Evolutionary conservation across 37 sponge, comb jelly and placozoan species (phyloP), one percentile per base, ranked within the genome.

Genomic region (Theonella swinhoei): DNA sequence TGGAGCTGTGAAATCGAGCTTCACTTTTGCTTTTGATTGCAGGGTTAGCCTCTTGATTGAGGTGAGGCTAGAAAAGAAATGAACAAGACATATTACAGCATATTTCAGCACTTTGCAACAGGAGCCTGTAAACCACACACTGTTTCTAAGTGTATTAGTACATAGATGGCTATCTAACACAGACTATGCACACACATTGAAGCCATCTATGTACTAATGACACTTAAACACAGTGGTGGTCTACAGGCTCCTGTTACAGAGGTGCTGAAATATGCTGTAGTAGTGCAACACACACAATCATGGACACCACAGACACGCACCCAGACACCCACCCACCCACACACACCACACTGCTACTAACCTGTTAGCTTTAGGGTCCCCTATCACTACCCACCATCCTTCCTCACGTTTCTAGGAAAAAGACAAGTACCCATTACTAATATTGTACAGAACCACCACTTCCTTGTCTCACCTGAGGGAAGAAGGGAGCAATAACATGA

Each of bases 361-460:
- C 96, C 77, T 95, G 90, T 98, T 98, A 1, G 85, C 79, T 34
- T 91, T 91, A n/a, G 94, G 78, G 59, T 99, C 95, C 5, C 99
- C 99, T 60, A 99, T 81, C 0, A 99, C 99, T 39, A 99, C 73
- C 99, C 99, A 99, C 99, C 99, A 99, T 14, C 99, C 99, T 72
- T 99, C 99, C 64, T 99, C 97, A 1, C 97, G 91, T 87, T 95
- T 96, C 81, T 93, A 72, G 1, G 31, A 28, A 31, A 19, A 14
- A 39, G 11, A 62, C 22, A 66, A 25, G 28, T 66, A 66, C 26
- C 20, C 14, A 24, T 58, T 58, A 19, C 60, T 58, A 20, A n/a
- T 17, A 23, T 38, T 35, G 19, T 7, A 34, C 19, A 23, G 33
- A 11, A n/a, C 75, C 14, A 73, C 39, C 75, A 73, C 17, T 39